Conservation (phyloP, 2,113 vertebrate genomes). For the Bagarius yarrelli region DNA sequence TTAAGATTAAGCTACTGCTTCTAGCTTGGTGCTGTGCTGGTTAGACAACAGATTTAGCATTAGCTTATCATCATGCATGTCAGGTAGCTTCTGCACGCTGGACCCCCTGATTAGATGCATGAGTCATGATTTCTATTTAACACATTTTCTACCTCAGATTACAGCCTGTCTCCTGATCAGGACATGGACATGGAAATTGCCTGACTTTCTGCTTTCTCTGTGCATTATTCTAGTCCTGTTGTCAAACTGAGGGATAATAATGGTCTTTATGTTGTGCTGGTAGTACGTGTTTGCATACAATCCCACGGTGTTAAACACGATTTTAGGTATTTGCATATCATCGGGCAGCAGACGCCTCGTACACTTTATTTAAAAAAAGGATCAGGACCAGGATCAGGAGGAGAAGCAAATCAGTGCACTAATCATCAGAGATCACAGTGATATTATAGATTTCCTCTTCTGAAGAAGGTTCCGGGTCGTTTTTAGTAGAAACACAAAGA, state of each 20-base stretch:
- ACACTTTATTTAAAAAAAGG: background rate
- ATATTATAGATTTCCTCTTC: too few relatives aligned
- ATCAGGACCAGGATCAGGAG: too few relatives aligned
- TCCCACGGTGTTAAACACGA: background rate
- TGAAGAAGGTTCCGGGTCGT: too few relatives aligned
- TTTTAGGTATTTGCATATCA: background rate
- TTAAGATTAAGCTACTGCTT: background rate
- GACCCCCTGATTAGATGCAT: slow-evolving; percentile 5
- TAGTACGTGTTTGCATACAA: background rate
- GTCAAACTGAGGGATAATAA: background rate
- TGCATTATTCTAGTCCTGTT: background rate
- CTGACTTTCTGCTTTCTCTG: background rate
- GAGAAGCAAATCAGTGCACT: too few relatives aligned
- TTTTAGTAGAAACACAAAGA: too few relatives aligned
- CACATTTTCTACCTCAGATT: background rate
- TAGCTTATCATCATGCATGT: slow-evolving; percentile 7
- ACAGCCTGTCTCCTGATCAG: background rate
- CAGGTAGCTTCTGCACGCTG: background rate
- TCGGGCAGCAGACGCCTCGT: background rate
- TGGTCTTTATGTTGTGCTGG: background rate
- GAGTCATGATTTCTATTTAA: slow-evolving; percentile 16
- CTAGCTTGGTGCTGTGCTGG: too few relatives aligned
- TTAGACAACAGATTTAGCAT: background rate
- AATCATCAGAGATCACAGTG: too few relatives aligned
- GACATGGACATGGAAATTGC: background rate